Conservation (phyloP, 1,140 invertebrate species). For the Pissodes strobi region DNA sequence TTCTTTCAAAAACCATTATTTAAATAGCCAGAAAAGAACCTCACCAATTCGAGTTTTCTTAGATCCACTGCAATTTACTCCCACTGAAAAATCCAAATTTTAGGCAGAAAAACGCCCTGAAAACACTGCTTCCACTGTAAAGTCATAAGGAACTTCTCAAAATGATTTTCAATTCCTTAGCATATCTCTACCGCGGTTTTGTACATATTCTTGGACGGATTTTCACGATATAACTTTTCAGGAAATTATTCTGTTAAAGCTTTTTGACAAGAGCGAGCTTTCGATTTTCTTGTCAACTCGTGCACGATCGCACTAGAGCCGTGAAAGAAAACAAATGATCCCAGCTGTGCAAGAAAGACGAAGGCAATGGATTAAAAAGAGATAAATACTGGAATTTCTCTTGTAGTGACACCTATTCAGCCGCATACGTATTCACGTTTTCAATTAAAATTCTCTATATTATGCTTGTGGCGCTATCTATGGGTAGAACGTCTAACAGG, state of each 20-base stretch:
- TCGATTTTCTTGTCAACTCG: slow-evolving; percentile 17
- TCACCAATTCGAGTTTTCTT: not conserved
- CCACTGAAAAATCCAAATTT: slow-evolving; percentile 13
- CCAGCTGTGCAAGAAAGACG: not conserved
- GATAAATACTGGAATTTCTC: too few relatives aligned
- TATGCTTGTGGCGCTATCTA: too few relatives aligned
- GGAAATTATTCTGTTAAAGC: not conserved
- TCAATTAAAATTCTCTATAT: too few relatives aligned
- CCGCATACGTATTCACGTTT: too few relatives aligned
- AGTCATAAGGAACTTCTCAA: not conserved
- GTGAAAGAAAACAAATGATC: slow-evolving; percentile 14
- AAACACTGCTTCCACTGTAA: not conserved
- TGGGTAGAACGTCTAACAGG: too few relatives aligned
- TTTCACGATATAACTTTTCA: not conserved
- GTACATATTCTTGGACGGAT: not conserved
- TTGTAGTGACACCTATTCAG: too few relatives aligned
- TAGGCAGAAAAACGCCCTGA: slow-evolving; percentile 2
- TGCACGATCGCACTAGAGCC: slow-evolving; percentile 5
- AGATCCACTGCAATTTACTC: not conserved
- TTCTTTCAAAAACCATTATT: not conserved
- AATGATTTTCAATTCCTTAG: not conserved
- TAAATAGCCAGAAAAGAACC: not conserved
- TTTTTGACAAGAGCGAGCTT: slow-evolving; percentile 16
- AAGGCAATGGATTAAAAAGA: not conserved
- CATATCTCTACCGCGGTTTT: not conserved